Conservation (phyloP, 2,888 invertebrate species). For the Tineola bisselliella region DNA sequence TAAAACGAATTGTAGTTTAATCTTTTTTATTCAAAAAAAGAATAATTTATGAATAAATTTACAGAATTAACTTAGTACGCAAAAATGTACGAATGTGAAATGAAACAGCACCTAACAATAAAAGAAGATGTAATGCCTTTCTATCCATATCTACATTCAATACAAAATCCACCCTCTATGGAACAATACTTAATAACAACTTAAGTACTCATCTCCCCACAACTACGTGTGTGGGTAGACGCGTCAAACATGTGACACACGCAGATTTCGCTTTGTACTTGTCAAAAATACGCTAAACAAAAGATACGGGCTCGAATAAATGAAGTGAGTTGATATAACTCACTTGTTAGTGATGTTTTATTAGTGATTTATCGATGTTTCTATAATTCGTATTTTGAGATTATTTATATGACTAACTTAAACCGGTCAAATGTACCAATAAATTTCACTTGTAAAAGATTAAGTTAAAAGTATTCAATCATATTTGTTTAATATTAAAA, state of each 20-base stretch:
- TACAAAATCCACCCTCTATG: neutral
- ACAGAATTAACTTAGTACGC: too few species aligned
- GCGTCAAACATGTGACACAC: slow-evolving; percentile 65
- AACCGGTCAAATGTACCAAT: too few species aligned
- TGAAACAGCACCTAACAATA: too few species aligned
- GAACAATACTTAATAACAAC: slow-evolving; percentile 59
- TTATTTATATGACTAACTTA: too few species aligned
- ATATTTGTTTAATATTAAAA: too few species aligned
- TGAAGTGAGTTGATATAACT: slow-evolving; percentile 68
- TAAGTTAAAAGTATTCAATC: too few species aligned
- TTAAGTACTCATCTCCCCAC: slow-evolving; percentile 39
- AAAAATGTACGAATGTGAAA: too few species aligned
- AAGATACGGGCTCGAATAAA: slow-evolving; percentile 62
- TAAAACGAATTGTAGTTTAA: too few species aligned
- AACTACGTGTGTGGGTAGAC: slow-evolving; percentile 10
- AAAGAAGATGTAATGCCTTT: too few species aligned
- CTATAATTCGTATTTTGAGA: neutral
- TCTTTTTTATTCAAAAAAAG: too few species aligned
- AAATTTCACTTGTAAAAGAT: too few species aligned
- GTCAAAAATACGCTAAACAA: slow-evolving; percentile 69
- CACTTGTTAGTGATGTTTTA: slow-evolving; percentile 35
- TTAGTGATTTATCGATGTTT: slow-evolving; percentile 21
- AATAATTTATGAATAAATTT: too few species aligned
- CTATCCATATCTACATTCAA: neutral
- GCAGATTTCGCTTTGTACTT: slow-evolving; percentile 67